Evolutionary conservation across 2,888 invertebrate species (phyloP).

Genomic region (Pandemis corylana): DNA sequence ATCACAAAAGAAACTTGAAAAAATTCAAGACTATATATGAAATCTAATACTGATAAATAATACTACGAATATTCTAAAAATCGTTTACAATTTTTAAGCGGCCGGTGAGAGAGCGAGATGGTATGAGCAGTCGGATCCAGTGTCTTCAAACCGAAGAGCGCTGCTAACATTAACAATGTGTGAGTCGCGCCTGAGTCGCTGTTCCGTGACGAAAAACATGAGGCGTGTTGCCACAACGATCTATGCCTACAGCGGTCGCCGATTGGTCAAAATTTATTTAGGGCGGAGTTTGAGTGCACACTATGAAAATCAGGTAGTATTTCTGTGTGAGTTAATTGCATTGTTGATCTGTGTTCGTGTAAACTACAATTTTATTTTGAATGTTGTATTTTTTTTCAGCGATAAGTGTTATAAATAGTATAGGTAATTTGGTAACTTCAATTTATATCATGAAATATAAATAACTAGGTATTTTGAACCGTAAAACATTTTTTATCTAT

Average conservation of each 20-base stretch:
- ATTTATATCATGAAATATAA: constrained; percentile 3
- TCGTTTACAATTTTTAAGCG: constrained; percentile 23
- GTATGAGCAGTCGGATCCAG: constrained; percentile 73
- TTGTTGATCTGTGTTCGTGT: constrained; percentile 75
- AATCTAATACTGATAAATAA: not conserved
- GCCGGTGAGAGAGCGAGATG: constrained; percentile 72
- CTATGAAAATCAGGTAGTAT: constrained; percentile 63
- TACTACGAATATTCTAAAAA: not conserved
- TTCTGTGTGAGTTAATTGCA: constrained; percentile 83
- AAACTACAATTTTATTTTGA: constrained; percentile 67
- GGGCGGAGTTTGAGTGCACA: constrained; percentile 80
- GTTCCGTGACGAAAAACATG: constrained; percentile 82
- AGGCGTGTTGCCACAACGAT: constrained; percentile 83
- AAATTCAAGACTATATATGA: not conserved
- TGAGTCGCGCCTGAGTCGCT: constrained; percentile 84
- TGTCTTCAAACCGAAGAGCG: constrained; percentile 79
- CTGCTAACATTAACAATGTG: constrained; percentile 81
- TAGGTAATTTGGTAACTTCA: constrained; percentile 4
- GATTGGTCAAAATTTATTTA: constrained; percentile 79
- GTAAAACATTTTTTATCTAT: no score
- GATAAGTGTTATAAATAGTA: constrained; percentile 45
- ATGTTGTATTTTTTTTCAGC: constrained; percentile 71
- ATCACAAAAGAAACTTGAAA: not conserved
- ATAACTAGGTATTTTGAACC: no score
- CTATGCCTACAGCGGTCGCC: constrained; percentile 71